These are phyloP conservation scores for Andricus curvator DNA, from an alignment of 2,888 invertebrate genomes.

Conservation along the genomic window DNA sequence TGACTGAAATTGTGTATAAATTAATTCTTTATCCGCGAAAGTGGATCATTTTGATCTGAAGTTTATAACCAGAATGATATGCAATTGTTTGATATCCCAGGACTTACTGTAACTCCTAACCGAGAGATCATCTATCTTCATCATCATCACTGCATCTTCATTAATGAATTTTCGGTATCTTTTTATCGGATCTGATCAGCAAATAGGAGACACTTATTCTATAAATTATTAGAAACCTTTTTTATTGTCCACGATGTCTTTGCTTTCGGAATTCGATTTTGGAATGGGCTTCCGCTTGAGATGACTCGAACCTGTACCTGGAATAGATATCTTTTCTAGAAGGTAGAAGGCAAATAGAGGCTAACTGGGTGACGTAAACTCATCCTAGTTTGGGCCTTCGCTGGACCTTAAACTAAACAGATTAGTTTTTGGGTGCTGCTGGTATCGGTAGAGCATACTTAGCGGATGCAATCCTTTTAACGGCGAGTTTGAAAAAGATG, in stretches of 20 bases:
- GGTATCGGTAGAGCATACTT: conserved; percentile 31
- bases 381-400: conserved; percentile 1
- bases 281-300: background rate
- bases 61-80: no score
- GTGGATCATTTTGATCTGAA: no score
- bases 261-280: background rate
- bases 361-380: conserved; percentile 29
- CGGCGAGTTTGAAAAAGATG: conserved; percentile 10
- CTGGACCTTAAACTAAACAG: conserved; percentile 25
- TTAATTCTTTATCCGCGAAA: no score
- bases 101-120: no score
- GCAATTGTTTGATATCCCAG: no score
- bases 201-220: background rate
- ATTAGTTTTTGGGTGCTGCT: conserved; percentile 23
- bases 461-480: conserved; percentile 36
- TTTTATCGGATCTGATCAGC: background rate
- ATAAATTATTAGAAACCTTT: background rate
- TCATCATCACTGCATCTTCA: no score
- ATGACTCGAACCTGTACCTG: background rate
- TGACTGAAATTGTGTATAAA: no score
- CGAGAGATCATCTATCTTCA: no score
- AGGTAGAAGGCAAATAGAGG: conserved; percentile 26
- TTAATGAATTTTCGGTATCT: conserved; percentile 1
- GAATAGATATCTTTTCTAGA: conserved; percentile 4
- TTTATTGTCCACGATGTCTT: background rate